Evolutionary conservation across 1,140 invertebrate genomes (phyloP).

Genomic region (Rhyzopertha dominica): DNA sequence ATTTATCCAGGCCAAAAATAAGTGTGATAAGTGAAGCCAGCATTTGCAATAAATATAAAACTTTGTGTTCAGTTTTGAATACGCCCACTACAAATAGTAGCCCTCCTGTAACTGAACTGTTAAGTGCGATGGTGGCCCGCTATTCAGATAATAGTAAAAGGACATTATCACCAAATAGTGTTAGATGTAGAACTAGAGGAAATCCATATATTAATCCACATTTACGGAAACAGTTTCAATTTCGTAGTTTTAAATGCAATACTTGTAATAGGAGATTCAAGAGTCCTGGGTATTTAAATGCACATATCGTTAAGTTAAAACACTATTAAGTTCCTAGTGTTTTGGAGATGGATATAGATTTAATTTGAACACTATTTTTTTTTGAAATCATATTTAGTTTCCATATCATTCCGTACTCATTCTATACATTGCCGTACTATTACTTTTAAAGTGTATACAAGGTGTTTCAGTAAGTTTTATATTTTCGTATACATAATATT

Average conservation of each 20-base stretch:
- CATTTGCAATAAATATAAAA: background rate
- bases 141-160: slow-evolving; percentile 11
- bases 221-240: slow-evolving; percentile 40
- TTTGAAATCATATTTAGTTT: too few species aligned
- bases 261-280: slow-evolving; percentile 41
- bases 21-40: background rate
- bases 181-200: slow-evolving; percentile 36
- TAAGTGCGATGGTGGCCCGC: too few species aligned
- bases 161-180: slow-evolving; percentile 31
- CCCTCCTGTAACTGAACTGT: too few species aligned
- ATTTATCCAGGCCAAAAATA: background rate
- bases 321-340: too few species aligned
- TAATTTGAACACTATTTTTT: too few species aligned
- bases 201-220: slow-evolving; percentile 42
- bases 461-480: too few species aligned
- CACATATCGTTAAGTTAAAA: too few species aligned
- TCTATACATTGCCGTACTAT: too few species aligned
- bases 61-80: background rate
- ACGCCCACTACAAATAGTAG: background rate
- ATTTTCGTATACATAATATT: too few species aligned
- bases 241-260: slow-evolving; percentile 41
- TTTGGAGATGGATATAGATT: too few species aligned
- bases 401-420: too few species aligned
- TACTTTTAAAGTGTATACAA: too few species aligned
- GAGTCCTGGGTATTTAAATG: slow-evolving; percentile 43